phyloP scores from a whole-genome alignment of 2,113 vertebrate species.

The Salminus brasiliensis region DNA sequence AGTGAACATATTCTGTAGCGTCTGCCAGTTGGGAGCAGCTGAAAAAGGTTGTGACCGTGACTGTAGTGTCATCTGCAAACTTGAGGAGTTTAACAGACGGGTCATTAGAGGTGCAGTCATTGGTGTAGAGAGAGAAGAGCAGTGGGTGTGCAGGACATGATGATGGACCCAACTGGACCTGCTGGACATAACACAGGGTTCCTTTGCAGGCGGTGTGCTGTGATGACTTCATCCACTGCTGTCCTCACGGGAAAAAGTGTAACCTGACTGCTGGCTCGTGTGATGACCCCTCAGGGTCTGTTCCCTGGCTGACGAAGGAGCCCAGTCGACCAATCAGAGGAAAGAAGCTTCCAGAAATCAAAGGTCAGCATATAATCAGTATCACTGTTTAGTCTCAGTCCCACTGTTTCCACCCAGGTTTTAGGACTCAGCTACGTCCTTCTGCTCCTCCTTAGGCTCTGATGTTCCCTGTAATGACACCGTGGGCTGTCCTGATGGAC shows the following conservation, averaged over 20 bases:
- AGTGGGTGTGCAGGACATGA: too few relatives aligned
- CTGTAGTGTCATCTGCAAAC: too few relatives aligned
- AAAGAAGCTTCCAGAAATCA: neutral
- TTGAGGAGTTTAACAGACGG: too few relatives aligned
- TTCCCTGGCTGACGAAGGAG: conserved; percentile 60
- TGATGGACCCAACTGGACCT: too few relatives aligned
- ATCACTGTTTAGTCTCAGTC: too few relatives aligned
- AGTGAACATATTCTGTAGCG: too few relatives aligned
- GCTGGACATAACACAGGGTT: too few relatives aligned
- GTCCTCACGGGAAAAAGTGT: conserved; percentile 70
- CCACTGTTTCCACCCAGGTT: neutral
- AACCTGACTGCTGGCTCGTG: conserved; percentile 64
- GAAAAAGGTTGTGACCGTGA: too few relatives aligned
- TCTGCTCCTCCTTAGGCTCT: conserved; percentile 35
- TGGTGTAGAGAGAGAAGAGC: too few relatives aligned
- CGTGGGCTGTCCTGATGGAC: conserved; percentile 45
- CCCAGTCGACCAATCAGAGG: conserved; percentile 40
- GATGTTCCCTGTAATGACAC: conserved; percentile 52
- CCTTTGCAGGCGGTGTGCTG: conserved; percentile 75
- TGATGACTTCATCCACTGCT: conserved; percentile 75
- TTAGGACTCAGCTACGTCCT: neutral
- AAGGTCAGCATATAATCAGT: neutral
- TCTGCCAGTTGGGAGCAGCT: too few relatives aligned
- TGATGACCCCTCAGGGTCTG: conserved; percentile 19
- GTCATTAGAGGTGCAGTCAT: too few relatives aligned